Evolutionary conservation across 1,140 invertebrate species (phyloP).

Genomic region (Drosophila rhopaloa): DNA sequence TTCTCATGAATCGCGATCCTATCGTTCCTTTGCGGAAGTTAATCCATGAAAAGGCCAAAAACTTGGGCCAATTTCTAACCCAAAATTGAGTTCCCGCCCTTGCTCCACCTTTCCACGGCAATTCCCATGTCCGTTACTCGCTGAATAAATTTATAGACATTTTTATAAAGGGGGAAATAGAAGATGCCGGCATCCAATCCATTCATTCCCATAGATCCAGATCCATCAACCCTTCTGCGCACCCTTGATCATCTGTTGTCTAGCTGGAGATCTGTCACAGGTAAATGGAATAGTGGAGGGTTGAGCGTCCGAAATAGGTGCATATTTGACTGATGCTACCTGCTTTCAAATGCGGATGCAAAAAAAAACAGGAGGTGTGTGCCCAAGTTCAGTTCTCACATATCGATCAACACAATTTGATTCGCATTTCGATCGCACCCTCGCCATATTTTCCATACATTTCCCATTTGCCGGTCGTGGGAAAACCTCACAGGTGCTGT

Average conservation of each 20-base stretch:
- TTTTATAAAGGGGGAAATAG: not conserved
- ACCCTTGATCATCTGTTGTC: slow-evolving; percentile 32
- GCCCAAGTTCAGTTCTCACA: slow-evolving; percentile 29
- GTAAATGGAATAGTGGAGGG: slow-evolving; percentile 20
- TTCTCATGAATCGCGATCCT: slow-evolving; percentile 16
- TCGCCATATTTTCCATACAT: slow-evolving; percentile 4
- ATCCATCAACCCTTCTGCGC: slow-evolving; percentile 38
- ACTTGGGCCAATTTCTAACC: slow-evolving; percentile 35
- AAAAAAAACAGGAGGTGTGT: slow-evolving; percentile 14
- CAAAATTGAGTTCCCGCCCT: slow-evolving; percentile 18
- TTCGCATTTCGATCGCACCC: slow-evolving; percentile 65
- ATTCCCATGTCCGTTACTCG: slow-evolving; percentile 29
- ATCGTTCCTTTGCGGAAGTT: slow-evolving; percentile 27
- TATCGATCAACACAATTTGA: slow-evolving; percentile 76
- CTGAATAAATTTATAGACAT: slow-evolving; percentile 1
- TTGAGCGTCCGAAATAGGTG: not conserved
- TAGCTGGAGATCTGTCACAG: slow-evolving; percentile 23
- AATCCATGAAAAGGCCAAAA: slow-evolving; percentile 13
- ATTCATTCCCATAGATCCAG: slow-evolving; percentile 5
- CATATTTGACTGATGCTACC: slow-evolving; percentile 29
- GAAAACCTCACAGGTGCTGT: slow-evolving; percentile 70
- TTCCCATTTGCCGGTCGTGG: slow-evolving; percentile 42
- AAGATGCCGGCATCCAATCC: not conserved
- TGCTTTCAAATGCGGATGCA: slow-evolving; percentile 19
- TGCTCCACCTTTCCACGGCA: slow-evolving; percentile 9